Evolutionary conservation across 64 coral and sea anemone species (phyloP).

Genomic region (Platygyra sinensis): DNA sequence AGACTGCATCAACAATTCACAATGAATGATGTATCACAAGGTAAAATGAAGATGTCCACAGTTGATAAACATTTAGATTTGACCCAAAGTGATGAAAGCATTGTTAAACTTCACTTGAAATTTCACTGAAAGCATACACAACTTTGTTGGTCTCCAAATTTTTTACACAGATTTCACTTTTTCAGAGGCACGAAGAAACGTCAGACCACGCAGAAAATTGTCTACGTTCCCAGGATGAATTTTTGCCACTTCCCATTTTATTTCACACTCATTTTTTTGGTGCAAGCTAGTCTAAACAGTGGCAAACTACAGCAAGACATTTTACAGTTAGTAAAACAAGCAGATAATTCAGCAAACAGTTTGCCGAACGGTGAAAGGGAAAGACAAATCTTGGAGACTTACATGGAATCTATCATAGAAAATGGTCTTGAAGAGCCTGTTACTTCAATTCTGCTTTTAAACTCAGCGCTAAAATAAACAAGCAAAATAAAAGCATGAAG

Average conservation of each 20-base stretch:
- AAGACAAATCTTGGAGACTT: conserved; percentile 8
- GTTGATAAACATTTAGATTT: not conserved
- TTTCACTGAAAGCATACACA: not conserved
- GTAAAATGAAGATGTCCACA: not conserved
- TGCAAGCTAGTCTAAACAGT: not conserved
- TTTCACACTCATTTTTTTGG: not conserved
- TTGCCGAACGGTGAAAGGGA: not conserved
- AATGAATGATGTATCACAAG: not conserved
- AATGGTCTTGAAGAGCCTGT: conserved; percentile 23
- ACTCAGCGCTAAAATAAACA: conserved; percentile 53
- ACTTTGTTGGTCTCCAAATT: not conserved
- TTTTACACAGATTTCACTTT: no score
- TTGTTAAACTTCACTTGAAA: no score
- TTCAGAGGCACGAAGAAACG: no score
- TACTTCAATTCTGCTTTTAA: conserved; percentile 28
- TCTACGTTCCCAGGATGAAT: no score
- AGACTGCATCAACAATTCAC: not conserved
- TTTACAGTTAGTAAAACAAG: not conserved
- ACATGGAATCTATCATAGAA: conserved; percentile 52
- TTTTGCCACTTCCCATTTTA: not conserved
- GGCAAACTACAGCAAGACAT: not conserved
- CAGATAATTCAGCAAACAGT: not conserved
- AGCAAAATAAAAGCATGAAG: conserved; percentile 48
- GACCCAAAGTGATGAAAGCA: no score
- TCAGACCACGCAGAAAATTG: no score